Evolutionary conservation across 1,140 invertebrate genomes (phyloP).

Genomic region (Andrena cerasifolii): DNA sequence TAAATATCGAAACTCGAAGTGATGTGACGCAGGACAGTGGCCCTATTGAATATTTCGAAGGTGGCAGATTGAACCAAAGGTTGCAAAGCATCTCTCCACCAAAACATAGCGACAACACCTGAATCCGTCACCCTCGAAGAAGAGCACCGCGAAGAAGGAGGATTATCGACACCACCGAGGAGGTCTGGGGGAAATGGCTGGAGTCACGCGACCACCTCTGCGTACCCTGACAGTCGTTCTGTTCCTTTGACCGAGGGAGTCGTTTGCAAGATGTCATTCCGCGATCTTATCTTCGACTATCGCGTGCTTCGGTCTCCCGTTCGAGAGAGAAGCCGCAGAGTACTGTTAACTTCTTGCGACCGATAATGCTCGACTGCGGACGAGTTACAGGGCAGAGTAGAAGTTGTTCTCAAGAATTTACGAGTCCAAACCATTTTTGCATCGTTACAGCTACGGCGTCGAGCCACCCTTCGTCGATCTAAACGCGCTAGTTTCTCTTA

Average conservation of each 20-base stretch:
- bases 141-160: conserved; percentile 29
- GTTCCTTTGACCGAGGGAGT: conserved; percentile 37
- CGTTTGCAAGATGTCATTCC: conserved; percentile 45
- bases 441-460: too few species aligned
- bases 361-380: neutral
- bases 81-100: too few species aligned
- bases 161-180: conserved; percentile 52
- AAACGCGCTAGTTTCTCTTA: too few species aligned
- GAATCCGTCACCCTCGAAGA: conserved; percentile 28
- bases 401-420: neutral
- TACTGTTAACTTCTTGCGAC: neutral
- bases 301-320: conserved; percentile 6
- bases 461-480: too few species aligned
- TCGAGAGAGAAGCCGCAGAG: conserved; percentile 6
- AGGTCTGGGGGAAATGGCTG: conserved; percentile 44
- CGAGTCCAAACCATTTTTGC: neutral
- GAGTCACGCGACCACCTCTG: conserved; percentile 59
- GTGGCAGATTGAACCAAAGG: too few species aligned
- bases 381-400: neutral
- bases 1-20: too few species aligned
- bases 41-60: too few species aligned
- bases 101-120: neutral
- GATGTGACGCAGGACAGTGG: too few species aligned
- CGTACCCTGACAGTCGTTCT: conserved; percentile 1
- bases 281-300: conserved; percentile 37